Base-by-base conservation (phyloP, 2,888 invertebrate genomes). In the Argyra leucocephala region DNA sequence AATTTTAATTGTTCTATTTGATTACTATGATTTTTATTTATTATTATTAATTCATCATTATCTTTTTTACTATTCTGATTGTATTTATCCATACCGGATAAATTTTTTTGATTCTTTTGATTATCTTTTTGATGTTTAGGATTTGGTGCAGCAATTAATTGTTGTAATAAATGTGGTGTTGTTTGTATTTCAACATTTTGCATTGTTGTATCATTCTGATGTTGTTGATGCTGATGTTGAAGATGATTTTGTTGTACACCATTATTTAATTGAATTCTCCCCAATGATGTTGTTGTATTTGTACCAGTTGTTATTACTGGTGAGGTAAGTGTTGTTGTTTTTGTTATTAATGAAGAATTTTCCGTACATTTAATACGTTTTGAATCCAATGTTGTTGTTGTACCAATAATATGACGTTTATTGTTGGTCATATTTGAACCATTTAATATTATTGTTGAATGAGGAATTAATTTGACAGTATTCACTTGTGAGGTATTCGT, bases 121-220 rank as follows among this genome's bases (percentile, higher is more conserved):
- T 48, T 48, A 48, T 48, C 59, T 61, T 66, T 67, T 24, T 74
- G 72, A 64, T 73, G 72, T 59, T 72, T 72, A n/a, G 73, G 71
- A 60, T 75, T 82, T 69, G 81, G 82, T 66, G 84, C 82, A 18
- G 48, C 15, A 72, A 86, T 85, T 61, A 86, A 74, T 71, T 86
- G 85, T 68, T 86, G 86, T 24, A 86, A 72, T 61, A 86, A 76
- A 72, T 85, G 85, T 6, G 83, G 75, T 31, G 79, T 73, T 63
- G 73, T 68, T 63, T 74, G 74, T 70, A 74, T 70, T 62, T 78
- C 77, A 23, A 73, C 72, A 12, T 70, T 70, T 4, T 72, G 65
- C 26, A 70, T 66, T 64, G 67, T 62, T 37, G 69, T 64, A 65
- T 62, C 67, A 69, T 66, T 69, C 72, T 69, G 66, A 63, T 66